Base-by-base conservation (phyloP, 2,113 vertebrate species). In the Paramormyrops kingsleyae region DNA sequence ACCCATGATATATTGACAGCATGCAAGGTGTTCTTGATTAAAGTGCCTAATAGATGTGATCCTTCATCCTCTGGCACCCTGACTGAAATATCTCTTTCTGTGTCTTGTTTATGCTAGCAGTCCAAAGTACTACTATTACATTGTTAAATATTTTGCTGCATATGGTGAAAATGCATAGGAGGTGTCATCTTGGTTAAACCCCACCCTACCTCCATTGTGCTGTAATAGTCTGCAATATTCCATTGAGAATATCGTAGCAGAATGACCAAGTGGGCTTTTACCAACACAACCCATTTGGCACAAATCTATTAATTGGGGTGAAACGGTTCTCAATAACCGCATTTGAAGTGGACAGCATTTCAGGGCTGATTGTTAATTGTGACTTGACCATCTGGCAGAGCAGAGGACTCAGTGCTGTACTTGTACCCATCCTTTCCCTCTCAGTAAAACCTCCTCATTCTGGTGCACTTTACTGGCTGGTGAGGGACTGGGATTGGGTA, bases 381-480 rank as follows among this genome's bases (percentile, higher is more conserved):
- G 87, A 88, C 42, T 87, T 47, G 27, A 53, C 5, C 27, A 27
- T 87, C 85, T 90, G 62, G 84, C 90, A 86, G 2, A 4, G 90
- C 74, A 88, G 87, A 83, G 88, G 91, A 91, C 62, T 88, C 0
- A 91, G 92, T 94, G 94, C 93, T 62, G 88, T 93, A 90, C 10
- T 92, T 83, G 90, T 90, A 49, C 87, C 92, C 59, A 74, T 92
- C 35, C 53, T 70, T 6, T 50, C 56, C 83, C 84, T 74, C 89
- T 88, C 90, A 85, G 83, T 90, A 91, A 89, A 83, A 91, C 91
- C 92, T 92, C 91, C 92, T 94, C 47, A 66, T 90, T 93, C 90
- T 92, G 91, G 93, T 94, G 96, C 96, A 96, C 96, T 96, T 96
- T 95, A 96, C 87, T 94, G 93, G 93, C 90, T 92, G 93, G 93